Base-by-base conservation (phyloP, 1,140 invertebrate species). In the Drosophila hydei region DNA sequence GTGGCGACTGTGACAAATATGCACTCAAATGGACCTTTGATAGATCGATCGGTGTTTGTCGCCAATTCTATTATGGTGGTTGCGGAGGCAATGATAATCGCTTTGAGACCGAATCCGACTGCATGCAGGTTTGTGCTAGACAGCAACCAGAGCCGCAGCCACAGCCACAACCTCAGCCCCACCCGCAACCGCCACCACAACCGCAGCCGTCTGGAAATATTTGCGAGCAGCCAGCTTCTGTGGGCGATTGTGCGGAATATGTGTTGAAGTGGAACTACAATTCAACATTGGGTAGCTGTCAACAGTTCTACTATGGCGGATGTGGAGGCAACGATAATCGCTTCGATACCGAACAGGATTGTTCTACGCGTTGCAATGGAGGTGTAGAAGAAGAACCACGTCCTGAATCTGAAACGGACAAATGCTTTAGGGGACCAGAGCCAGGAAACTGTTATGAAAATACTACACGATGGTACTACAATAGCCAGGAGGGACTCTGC, bases 321-420 rank as follows among this genome's bases (percentile, higher is more conserved):
- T 97, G 96, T 79, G 95, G 94, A 19, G 96, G 96, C 18, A 97
- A 97, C 88, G 93, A 93, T 16, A 97, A 97, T 85, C 96, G 96
- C 80, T 97, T 97, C 80, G 77, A 91, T 4, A 93, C 93, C 1
- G 92, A 95, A 87, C 81, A 94, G 23, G 95, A 95, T 27, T 97
- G 96, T 89, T 94, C 96, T 71, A 92, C 94, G 16, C 93, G 95
- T 61, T 99, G 98, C 90, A 95, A n/a, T 38, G 33, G 21, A 11
- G 47, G 14, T 14, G 19, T 87, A 52, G 77, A 79, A 0, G 62
- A 12, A 1, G 79, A 80, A 0, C 63, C 71, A 7, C 59, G 52
- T 0, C 36, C 50, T 0, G 72, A 81, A 4, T 45, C 60, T 0
- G 48, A 85, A 11, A 79, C 70, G 5, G 59, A 51, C 11, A 89